A percentile compares a stretch with the other conserved stretches of the same genome.
These are phyloP conservation scores for Xestia xanthographa DNA, from an alignment of 2,888 invertebrate species.

Conservation along the genomic window DNA sequence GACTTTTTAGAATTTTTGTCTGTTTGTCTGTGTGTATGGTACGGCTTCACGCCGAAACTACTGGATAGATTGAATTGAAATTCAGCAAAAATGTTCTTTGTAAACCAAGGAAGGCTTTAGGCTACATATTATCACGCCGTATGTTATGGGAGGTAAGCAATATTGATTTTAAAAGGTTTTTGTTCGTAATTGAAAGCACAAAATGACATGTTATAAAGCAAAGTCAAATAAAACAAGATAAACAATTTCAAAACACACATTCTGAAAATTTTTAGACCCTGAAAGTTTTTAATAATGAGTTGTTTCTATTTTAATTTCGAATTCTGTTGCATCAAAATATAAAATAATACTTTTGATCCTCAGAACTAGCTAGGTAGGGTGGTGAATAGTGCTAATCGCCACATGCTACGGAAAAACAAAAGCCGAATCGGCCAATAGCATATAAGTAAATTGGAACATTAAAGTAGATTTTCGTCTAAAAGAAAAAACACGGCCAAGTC, in stretches of 20 bases:
- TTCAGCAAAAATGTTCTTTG: too few species aligned
- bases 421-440: not conserved
- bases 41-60: too few species aligned
- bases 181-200: too few species aligned
- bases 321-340: not conserved
- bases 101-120: too few species aligned
- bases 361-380: not conserved
- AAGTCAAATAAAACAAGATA: constrained; percentile 25
- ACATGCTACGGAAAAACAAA: not conserved
- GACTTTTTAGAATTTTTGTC: too few species aligned
- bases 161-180: too few species aligned
- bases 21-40: too few species aligned
- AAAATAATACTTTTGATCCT: not conserved
- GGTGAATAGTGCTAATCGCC: not conserved
- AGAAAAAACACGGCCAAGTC: not conserved
- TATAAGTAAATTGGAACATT: not conserved
- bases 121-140: too few species aligned
- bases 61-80: too few species aligned
- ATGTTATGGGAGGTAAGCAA: too few species aligned
- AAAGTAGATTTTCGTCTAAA: not conserved
- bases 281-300: constrained; percentile 34
- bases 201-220: too few species aligned
- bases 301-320: constrained; percentile 4
- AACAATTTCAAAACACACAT: constrained; percentile 24
- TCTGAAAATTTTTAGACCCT: constrained; percentile 28